Conservation (phyloP, 2,797 vertebrate species). For the Parauchenoglanis punctatus region DNA sequence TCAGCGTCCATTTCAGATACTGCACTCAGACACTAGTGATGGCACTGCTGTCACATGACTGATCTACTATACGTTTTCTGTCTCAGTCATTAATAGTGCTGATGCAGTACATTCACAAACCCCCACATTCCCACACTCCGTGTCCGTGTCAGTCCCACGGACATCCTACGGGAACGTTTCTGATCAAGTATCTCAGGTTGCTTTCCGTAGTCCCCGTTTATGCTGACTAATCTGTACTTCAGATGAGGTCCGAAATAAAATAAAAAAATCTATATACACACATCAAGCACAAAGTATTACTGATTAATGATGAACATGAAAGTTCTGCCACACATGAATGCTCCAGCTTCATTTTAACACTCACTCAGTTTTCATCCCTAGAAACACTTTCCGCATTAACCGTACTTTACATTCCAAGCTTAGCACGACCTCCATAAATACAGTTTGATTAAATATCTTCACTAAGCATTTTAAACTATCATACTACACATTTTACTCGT, state of each 20-base stretch:
- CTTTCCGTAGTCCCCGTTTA: neutral
- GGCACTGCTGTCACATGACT: conserved; percentile 16
- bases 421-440: conserved; percentile 1
- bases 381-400: neutral
- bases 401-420: neutral
- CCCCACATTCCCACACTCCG: neutral
- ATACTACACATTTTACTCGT: neutral
- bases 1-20: conserved; percentile 57
- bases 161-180: neutral
- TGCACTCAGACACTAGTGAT: conserved; percentile 22
- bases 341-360: neutral
- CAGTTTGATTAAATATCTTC: neutral
- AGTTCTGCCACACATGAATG: neutral
- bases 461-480: neutral
- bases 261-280: too few species aligned
- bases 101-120: conserved; percentile 11
- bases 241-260: neutral
- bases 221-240: neutral
- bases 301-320: neutral
- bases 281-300: neutral
- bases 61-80: conserved; percentile 15
- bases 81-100: conserved; percentile 9
- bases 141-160: neutral
- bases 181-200: neutral
- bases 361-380: neutral